Base-by-base conservation (phyloP, 2,888 invertebrate species). In the Hirudinaria manillensis region DNA sequence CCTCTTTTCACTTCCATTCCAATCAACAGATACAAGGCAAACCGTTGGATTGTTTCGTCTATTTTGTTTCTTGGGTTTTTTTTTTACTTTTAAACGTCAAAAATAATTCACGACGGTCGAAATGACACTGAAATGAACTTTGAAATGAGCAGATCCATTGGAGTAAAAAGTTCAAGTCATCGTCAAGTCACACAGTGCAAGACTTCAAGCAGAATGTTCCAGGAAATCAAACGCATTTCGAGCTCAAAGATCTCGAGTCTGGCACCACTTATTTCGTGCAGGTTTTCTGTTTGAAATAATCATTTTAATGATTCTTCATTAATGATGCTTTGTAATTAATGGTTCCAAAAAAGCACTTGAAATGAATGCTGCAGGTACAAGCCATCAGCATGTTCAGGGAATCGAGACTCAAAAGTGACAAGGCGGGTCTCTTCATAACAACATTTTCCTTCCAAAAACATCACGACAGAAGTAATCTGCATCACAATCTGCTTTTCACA, bases 241-340 rank as follows among this genome's bases (percentile, higher is more conserved):
- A 80, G 32, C 72, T 84, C 29, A 78, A 79, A 70, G 79, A 80
- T 51, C 77, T 84, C 27, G 79, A 81, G 34, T 81, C 83, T 24
- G 83, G 82, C n/a, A 81, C 82, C 13, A 80, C 82, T 29, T 83
- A 84, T 77, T 81, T 82, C 76, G 81, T 84, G 36, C 81, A 83
- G 81, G 83, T 83, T 32, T 68, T 19, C 19, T n/a, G 61, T n/a
- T 2, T 61, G 24, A 19, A 61, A 61, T 27, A 1, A 61, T 61
- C 3, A 6, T 67, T 29, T 29, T 24, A 68, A 34, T 68, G 16
- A 34, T 4, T 68, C 1, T 45, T 16, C 45, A 3, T 45, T 45
- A 10, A 45, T 16, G 16, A 45, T 45, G 16, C 3, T 45, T 45
- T 45, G 45, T 6, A 45, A 7, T 45, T 45, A 45, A 45, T 45